Conservation (phyloP, 2,797 vertebrate genomes). For the Arrhamphus sclerolepis region DNA sequence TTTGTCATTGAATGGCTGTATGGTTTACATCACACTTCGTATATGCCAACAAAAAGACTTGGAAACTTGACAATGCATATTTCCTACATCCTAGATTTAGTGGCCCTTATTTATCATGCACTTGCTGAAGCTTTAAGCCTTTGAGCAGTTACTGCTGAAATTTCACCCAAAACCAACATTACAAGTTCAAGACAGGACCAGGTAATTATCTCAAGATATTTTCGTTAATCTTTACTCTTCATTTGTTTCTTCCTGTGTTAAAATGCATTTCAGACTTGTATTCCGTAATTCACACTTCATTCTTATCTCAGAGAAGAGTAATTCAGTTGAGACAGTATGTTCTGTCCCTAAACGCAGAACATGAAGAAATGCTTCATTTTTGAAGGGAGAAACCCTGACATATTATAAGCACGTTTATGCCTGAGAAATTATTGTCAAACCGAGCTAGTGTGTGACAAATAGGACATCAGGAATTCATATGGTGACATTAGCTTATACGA, state of each 20-base stretch:
- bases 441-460: background rate
- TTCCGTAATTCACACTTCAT: background rate
- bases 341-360: slow-evolving; percentile 1
- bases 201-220: background rate
- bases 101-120: slow-evolving; percentile 69
- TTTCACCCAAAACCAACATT: background rate
- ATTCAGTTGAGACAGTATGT: background rate
- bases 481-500: background rate
- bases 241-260: slow-evolving; percentile 1
- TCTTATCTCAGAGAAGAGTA: background rate
- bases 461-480: background rate
- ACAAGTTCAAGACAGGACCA: background rate
- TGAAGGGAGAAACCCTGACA: slow-evolving; percentile 5
- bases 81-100: slow-evolving; percentile 38
- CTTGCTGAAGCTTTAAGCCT: slow-evolving; percentile 2
- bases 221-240: background rate
- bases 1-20: slow-evolving; percentile 19
- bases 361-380: slow-evolving; percentile 9
- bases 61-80: slow-evolving; percentile 37
- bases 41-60: slow-evolving; percentile 34
- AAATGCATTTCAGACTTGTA: background rate
- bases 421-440: background rate
- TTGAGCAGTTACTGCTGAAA: background rate
- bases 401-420: background rate
- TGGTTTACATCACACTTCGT: slow-evolving; percentile 29